Conservation (phyloP, 2,888 invertebrate species). For the Hoplodrina ambigua region DNA sequence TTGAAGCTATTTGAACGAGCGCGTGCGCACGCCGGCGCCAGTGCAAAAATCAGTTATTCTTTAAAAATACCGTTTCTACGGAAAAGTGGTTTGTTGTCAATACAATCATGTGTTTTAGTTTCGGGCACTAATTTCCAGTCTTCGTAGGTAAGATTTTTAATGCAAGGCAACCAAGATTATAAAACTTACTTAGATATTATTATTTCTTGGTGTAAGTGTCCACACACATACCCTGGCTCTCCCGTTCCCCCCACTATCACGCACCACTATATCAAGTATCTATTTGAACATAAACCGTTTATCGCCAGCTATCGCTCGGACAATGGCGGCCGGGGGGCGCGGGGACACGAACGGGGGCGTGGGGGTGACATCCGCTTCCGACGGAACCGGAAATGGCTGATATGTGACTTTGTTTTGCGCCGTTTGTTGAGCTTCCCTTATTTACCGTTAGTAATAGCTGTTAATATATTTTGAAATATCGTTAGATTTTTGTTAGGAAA, state of each 20-base stretch:
- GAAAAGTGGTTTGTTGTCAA: too few species aligned
- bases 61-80: too few species aligned
- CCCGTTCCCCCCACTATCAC: conserved; percentile 29
- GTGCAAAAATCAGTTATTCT: too few species aligned
- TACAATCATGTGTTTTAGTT: too few species aligned
- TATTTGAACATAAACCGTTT: conserved; percentile 69
- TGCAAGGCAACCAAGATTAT: too few species aligned
- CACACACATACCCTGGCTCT: not conserved
- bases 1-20: too few species aligned
- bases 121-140: too few species aligned
- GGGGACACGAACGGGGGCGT: conserved; percentile 2
- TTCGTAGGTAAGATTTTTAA: too few species aligned
- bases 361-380: conserved; percentile 73
- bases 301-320: conserved; percentile 66
- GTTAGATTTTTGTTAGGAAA: conserved; percentile 38
- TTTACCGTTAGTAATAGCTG: conserved; percentile 63
- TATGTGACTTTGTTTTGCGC: conserved; percentile 80
- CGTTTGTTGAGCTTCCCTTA: conserved; percentile 71
- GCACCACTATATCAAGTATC: conserved; percentile 61
- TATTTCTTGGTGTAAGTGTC: too few species aligned
- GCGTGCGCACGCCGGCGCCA: too few species aligned
- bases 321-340: conserved; percentile 57
- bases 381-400: conserved; percentile 77
- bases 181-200: too few species aligned
- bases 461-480: conserved; percentile 63